Evolutionary conservation across 2,113 vertebrate species (phyloP).

Genomic region (Mormyrus lacerda): DNA sequence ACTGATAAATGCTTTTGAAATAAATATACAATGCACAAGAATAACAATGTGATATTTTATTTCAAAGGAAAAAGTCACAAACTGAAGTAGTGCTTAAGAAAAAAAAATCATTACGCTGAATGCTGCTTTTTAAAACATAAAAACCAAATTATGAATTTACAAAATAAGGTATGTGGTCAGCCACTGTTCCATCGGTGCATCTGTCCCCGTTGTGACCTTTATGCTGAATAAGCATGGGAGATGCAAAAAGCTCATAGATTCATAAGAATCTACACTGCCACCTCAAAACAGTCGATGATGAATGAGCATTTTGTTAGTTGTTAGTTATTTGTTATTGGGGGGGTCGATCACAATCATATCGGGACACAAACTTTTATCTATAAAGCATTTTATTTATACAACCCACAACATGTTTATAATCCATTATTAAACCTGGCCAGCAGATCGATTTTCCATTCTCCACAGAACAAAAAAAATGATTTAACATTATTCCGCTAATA

Average conservation of each 20-base stretch:
- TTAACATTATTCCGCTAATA: background rate
- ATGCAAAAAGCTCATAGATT: background rate
- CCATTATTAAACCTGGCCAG: background rate
- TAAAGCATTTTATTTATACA: background rate
- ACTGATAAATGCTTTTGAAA: background rate
- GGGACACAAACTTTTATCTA: background rate
- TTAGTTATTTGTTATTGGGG: background rate
- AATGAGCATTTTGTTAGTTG: background rate
- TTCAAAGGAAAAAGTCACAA: background rate
- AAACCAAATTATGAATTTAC: background rate
- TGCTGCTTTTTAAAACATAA: background rate
- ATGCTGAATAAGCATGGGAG: background rate
- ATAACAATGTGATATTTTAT: background rate
- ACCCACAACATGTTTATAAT: background rate
- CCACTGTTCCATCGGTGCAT: background rate
- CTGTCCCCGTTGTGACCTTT: background rate
- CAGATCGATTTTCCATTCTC: background rate
- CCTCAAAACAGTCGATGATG: background rate
- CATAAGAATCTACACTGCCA: background rate
- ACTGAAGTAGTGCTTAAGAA: background rate
- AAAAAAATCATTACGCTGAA: background rate
- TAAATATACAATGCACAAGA: background rate
- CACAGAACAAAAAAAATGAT: background rate
- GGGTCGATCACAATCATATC: background rate
- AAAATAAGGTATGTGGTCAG: background rate